Evolutionary conservation across 2,888 invertebrate genomes (phyloP).

Genomic region (Erannis defoliaria): DNA sequence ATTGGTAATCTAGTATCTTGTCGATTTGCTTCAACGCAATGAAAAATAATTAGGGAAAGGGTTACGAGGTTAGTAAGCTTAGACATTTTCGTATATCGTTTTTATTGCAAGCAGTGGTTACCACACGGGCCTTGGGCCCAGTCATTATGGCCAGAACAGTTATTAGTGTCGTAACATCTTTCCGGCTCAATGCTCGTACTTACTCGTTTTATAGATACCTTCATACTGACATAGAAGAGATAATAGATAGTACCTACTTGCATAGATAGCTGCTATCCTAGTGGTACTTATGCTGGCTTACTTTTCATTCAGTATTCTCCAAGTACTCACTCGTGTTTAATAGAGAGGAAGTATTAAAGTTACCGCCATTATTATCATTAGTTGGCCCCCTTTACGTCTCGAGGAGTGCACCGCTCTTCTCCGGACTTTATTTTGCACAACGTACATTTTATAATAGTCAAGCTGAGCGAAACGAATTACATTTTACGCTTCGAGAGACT

Average conservation of each 20-base stretch:
- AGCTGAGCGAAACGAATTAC: conserved; percentile 6
- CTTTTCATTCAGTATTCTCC: conserved; percentile 3
- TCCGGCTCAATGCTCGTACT: conserved; percentile 50
- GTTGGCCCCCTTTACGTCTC: conserved; percentile 11
- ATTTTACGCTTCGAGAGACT: neutral
- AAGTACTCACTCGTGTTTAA: neutral
- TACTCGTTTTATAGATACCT: conserved; percentile 16
- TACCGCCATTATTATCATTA: conserved; percentile 18
- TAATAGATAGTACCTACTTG: neutral
- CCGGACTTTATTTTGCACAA: neutral
- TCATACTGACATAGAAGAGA: conserved; percentile 24
- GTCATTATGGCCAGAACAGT: conserved; percentile 67
- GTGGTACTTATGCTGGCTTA: neutral
- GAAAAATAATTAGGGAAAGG: conserved; percentile 59
- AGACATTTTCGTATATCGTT: conserved; percentile 50
- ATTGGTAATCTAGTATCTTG: too few relatives aligned
- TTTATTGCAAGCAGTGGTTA: conserved; percentile 65
- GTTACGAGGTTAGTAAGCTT: conserved; percentile 75
- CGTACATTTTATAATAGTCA: conserved; percentile 2
- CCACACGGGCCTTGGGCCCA: conserved; percentile 66
- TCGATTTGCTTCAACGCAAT: neutral
- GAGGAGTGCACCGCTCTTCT: conserved; percentile 1
- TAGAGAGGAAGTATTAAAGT: conserved; percentile 10
- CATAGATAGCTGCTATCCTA: neutral
- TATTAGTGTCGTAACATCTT: conserved; percentile 67